These are phyloP conservation scores for Oxytorus armatus DNA, from an alignment of 2,888 invertebrate genomes.

Conservation along the genomic window DNA sequence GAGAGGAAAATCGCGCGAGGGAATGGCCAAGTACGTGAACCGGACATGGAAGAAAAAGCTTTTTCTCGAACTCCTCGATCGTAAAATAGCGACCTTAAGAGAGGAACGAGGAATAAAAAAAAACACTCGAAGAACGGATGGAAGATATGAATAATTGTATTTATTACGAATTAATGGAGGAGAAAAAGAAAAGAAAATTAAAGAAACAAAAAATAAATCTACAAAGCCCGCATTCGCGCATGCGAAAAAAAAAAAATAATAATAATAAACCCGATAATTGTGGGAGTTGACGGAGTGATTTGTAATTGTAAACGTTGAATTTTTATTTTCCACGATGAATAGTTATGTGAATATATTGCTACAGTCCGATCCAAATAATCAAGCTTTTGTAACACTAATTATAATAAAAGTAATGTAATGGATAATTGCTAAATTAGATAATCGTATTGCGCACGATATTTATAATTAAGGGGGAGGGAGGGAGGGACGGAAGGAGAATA, in stretches of 20 bases:
- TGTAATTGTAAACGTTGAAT: slow-evolving; percentile 81
- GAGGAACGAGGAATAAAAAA: slow-evolving; percentile 28
- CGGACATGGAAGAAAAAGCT: not conserved
- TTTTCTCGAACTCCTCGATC: slow-evolving; percentile 27
- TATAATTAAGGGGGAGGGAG: slow-evolving; percentile 45
- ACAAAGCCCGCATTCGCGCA: slow-evolving; percentile 45
- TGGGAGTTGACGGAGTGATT: slow-evolving; percentile 57
- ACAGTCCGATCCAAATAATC: slow-evolving; percentile 84
- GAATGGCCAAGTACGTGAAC: slow-evolving; percentile 3
- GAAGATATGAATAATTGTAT: slow-evolving; percentile 71
- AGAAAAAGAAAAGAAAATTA: slow-evolving; percentile 18
- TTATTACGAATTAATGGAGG: slow-evolving; percentile 69
- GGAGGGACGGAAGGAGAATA: slow-evolving; percentile 32
- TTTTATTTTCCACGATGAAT: slow-evolving; percentile 82
- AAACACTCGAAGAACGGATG: slow-evolving; percentile 54
- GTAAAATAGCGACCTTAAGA: slow-evolving; percentile 30
- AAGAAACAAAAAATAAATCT: slow-evolving; percentile 45
- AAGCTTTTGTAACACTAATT: slow-evolving; percentile 84
- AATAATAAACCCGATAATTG: slow-evolving; percentile 36
- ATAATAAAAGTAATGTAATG: slow-evolving; percentile 77
- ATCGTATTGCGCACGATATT: slow-evolving; percentile 74
- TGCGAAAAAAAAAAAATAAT: slow-evolving; percentile 4
- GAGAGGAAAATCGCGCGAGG: slow-evolving; percentile 32
- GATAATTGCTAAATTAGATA: slow-evolving; percentile 79
- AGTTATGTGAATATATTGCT: slow-evolving; percentile 84